Evolutionary conservation across 1,140 invertebrate species (phyloP), one percentile per base, ranked within the genome.

Genomic region (Neoseiulus cucumeris): DNA sequence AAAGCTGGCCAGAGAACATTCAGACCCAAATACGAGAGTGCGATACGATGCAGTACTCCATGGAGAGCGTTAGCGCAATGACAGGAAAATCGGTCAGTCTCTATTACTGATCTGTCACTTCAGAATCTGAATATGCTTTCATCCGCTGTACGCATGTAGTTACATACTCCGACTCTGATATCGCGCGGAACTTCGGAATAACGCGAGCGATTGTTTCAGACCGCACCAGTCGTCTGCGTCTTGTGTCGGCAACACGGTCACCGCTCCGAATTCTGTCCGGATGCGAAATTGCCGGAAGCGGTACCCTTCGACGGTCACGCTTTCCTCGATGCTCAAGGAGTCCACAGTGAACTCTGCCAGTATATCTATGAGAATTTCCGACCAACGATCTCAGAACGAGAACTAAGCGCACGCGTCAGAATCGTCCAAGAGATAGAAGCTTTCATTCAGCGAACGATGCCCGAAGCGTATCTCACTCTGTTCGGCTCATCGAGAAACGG

Each of bases 401-500:
- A 79, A 68, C 64, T 74, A 7, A 44, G 70, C 51, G 70, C 73
- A 7, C 69, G 79, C 59, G 72, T 75, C 64, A 64, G 67, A 41
- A 75, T 80, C 64, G 68, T 78, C 9, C 45, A 69, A 64, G 73
- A 76, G 25, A 68, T 79, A 14, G 69, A 78, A 66, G 44, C 69
- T n/a, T 76, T 75, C 66, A 73, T 80, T 18, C 69, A 69, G 7
- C 51, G 64, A 14, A 67, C 67, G 1, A 76, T 71, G 69, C 69
- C 72, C 72, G 75, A 77, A 68, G 77, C 78, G 9, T 69, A 72
- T 14, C 70, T 83, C 0, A 67, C 73, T 29, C 69, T 82, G 64
- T 84, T 83, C 78, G 82, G 82, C 1, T 84, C 82, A 1, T 81
- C 80, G 0, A 75, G 74, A 66, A 84, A 83, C 77, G 82, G 82